These are phyloP conservation scores for Erynnis tages DNA, from an alignment of 2,888 invertebrate species.

Conservation along the genomic window DNA sequence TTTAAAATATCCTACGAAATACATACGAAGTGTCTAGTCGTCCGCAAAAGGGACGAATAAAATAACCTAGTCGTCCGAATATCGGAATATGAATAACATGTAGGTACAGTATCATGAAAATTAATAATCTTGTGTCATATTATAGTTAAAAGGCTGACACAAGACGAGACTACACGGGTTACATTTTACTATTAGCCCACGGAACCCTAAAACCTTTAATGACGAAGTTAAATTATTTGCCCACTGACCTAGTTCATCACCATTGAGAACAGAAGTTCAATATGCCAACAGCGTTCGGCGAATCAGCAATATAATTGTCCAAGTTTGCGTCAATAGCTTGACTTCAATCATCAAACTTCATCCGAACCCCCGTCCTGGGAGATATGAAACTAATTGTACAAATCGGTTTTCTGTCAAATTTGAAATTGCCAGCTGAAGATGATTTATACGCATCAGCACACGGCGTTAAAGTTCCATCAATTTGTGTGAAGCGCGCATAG, in stretches of 20 bases:
- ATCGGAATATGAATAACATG: no score
- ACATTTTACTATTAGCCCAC: no score
- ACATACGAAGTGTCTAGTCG: no score
- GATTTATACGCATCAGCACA: background rate
- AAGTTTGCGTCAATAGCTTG: constrained; percentile 15
- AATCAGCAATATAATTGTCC: constrained; percentile 22
- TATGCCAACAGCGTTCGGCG: constrained; percentile 9
- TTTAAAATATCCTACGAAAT: no score
- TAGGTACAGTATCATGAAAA: no score
- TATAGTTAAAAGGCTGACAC: no score
- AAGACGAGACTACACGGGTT: no score
- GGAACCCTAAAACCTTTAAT: no score
- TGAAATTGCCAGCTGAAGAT: background rate
- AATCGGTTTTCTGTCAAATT: constrained; percentile 8
- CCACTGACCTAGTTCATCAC: constrained; percentile 10
- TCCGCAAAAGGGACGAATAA: no score
- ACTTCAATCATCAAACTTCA: constrained; percentile 22
- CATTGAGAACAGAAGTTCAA: constrained; percentile 11
- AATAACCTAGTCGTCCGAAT: no score
- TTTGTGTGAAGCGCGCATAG: background rate
- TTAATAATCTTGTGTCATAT: no score
- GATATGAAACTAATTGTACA: constrained; percentile 13
- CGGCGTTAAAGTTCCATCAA: background rate
- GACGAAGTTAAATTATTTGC: no score
- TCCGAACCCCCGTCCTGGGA: background rate